Conservation (phyloP, 2,888 invertebrate genomes). For the Pseudococcus viburni region DNA sequence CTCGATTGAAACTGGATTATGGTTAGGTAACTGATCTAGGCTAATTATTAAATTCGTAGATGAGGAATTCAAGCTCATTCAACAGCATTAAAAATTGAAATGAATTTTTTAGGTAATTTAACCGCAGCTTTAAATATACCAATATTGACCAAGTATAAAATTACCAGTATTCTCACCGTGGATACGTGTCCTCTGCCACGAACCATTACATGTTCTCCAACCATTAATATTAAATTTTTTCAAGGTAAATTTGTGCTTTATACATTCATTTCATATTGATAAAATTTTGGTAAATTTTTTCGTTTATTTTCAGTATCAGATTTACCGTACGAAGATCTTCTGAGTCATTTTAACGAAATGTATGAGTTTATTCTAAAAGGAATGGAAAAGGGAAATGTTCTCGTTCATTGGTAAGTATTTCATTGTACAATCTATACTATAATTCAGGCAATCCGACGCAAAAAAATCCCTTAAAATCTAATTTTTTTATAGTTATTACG, state of each 20-base stretch:
- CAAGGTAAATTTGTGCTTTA: conserved; percentile 74
- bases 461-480: not conserved
- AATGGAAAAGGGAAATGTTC: conserved; percentile 78
- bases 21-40: conserved; percentile 71
- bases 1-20: conserved; percentile 75
- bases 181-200: conserved; percentile 88
- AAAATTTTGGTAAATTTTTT: conserved; percentile 61
- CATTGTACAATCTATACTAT: not conserved
- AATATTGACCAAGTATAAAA: conserved; percentile 78
- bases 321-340: conserved; percentile 86
- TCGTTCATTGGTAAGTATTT: conserved; percentile 86
- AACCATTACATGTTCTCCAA: conserved; percentile 79
- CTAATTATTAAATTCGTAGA: conserved; percentile 12
- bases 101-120: conserved; percentile 78
- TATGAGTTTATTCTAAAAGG: conserved; percentile 83
- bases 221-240: conserved; percentile 81
- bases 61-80: not conserved
- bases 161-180: conserved; percentile 85
- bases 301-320: conserved; percentile 78
- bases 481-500: conserved; percentile 80
- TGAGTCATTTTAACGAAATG: conserved; percentile 84
- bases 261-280: not conserved
- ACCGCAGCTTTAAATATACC: conserved; percentile 84
- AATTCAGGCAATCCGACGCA: not conserved
- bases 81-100: not conserved